Percentiles rank a stretch among this genome's conserved stretches.
Evolutionary conservation across 2,113 vertebrate species (phyloP).

Genomic region (Mesocricetus auratus): DNA sequence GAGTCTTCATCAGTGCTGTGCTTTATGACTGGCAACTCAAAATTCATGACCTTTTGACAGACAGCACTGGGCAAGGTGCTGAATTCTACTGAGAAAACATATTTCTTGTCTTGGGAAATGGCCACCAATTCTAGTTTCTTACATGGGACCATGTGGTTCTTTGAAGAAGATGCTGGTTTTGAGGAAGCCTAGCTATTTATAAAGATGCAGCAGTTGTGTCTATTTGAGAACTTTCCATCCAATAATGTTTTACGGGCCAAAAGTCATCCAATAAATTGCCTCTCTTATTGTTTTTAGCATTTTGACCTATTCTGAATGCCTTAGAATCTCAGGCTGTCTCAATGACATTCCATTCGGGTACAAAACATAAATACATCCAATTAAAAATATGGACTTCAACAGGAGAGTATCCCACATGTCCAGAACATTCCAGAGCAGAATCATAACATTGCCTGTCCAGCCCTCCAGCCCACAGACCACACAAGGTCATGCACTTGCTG

Average conservation of each 20-base stretch:
- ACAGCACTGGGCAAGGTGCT: too few relatives aligned
- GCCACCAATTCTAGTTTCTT: neutral
- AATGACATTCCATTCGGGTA: neutral
- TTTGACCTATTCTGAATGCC: constrained; percentile 40
- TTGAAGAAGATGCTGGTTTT: neutral
- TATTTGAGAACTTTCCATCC: neutral
- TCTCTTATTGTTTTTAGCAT: neutral
- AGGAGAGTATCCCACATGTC: neutral
- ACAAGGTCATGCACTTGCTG: accelerated
- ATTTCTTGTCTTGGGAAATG: neutral
- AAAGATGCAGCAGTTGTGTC: neutral
- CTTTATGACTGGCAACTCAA: neutral
- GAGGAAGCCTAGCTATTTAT: neutral
- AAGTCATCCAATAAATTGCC: neutral
- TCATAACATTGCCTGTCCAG: accelerated
- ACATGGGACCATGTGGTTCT: neutral
- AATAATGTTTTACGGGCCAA: neutral
- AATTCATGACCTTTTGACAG: neutral
- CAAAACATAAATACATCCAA: constrained; percentile 31
- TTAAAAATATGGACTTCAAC: constrained; percentile 38
- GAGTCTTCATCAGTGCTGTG: neutral
- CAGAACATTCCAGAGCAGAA: neutral
- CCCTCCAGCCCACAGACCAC: neutral
- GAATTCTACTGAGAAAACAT: neutral
- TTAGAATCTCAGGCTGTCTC: neutral